Evolutionary conservation across 2,797 vertebrate genomes (phyloP).

Genomic region (Myoxocephalus aenaeus): DNA sequence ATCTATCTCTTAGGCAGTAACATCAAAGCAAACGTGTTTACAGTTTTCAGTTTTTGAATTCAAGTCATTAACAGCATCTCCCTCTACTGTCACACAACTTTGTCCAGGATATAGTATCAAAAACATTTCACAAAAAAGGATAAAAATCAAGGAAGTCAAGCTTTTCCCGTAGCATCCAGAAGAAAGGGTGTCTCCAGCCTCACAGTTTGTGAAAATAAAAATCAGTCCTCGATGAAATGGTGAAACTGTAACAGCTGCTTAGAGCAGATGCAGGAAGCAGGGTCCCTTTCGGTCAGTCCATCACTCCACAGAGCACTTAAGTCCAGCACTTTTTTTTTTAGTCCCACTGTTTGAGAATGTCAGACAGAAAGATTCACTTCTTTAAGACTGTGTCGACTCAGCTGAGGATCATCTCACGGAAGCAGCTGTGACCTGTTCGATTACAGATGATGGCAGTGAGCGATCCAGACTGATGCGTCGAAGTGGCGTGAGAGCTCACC

Average conservation of each 20-base stretch:
- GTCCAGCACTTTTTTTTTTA: conserved; percentile 50
- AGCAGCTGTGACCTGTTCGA: conserved; percentile 46
- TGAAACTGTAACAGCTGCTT: conserved; percentile 26
- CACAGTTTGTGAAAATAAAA: conserved; percentile 17
- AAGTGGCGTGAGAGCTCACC: conserved; percentile 63
- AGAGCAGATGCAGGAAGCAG: conserved; percentile 49
- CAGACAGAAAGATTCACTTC: conserved; percentile 33
- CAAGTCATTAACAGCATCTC: conserved; percentile 38
- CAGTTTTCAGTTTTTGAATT: conserved; percentile 34
- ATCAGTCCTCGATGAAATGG: conserved; percentile 26
- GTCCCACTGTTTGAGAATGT: conserved; percentile 39
- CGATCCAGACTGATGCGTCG: conserved; percentile 33
- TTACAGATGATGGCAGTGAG: conserved; percentile 38
- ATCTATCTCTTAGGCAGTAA: conserved; percentile 31
- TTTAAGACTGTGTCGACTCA: conserved; percentile 34
- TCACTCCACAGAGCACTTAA: conserved; percentile 43
- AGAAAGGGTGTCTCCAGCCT: conserved; percentile 29
- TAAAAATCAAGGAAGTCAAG: conserved; percentile 3
- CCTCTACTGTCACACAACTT: conserved; percentile 34
- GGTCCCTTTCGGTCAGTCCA: conserved; percentile 44
- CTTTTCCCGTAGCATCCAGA: conserved; percentile 34
- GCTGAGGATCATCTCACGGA: conserved; percentile 39
- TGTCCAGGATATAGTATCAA: conserved; percentile 21
- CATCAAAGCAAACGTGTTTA: conserved; percentile 31
- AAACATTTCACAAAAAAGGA: neutral